phyloP scores from a whole-genome alignment of 1,140 invertebrate genomes.

The Heterodera carotae region DNA sequence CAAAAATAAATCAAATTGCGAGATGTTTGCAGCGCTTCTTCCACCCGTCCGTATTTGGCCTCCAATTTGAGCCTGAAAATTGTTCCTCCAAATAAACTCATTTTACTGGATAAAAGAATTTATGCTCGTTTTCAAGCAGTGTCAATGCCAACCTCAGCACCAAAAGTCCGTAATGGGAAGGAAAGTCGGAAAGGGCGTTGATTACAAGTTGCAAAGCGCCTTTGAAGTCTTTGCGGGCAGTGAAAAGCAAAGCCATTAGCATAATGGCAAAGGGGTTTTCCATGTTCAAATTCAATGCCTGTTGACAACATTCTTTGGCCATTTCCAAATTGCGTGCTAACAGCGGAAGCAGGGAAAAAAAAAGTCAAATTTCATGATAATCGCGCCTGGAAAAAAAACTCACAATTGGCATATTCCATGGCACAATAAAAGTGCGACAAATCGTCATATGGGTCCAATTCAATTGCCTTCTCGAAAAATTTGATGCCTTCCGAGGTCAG shows the following conservation, averaged over 20 bases:
- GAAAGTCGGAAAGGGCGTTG: conserved; percentile 59
- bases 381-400: neutral
- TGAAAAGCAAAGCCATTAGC: conserved; percentile 62
- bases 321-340: conserved; percentile 56
- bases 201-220: conserved; percentile 57
- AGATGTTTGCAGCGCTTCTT: conserved; percentile 59
- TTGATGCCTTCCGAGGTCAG: conserved; percentile 42
- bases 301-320: conserved; percentile 54
- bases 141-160: conserved; percentile 47
- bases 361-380: neutral
- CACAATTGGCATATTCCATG: conserved; percentile 58
- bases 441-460: conserved; percentile 58
- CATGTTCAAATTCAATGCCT: conserved; percentile 53
- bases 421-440: conserved; percentile 63
- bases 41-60: conserved; percentile 57
- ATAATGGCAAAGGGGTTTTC: conserved; percentile 62
- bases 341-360: conserved; percentile 5
- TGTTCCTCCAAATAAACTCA: too few relatives aligned
- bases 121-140: too few relatives aligned
- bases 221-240: conserved; percentile 60
- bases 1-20: conserved; percentile 56
- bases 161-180: conserved; percentile 61
- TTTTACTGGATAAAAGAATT: too few relatives aligned
- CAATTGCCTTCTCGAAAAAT: conserved; percentile 56
- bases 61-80: conserved; percentile 50